Evolutionary conservation across 1,140 invertebrate species (phyloP).

Genomic region (Antheraea mylitta): DNA sequence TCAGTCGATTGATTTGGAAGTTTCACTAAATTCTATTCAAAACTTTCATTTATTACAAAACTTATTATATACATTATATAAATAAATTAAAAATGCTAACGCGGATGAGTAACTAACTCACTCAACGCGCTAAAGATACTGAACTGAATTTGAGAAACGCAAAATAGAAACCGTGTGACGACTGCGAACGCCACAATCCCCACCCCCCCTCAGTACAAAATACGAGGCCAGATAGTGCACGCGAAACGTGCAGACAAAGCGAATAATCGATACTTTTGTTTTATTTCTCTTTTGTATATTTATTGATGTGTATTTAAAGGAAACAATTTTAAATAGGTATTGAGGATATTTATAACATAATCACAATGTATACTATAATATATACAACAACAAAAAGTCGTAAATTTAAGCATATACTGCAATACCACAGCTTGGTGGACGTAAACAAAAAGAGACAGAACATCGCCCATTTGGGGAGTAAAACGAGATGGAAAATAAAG

Average conservation of each 20-base stretch:
- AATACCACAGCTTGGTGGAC: slow-evolving; percentile 60
- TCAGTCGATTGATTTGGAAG: slow-evolving; percentile 38
- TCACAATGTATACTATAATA: background rate
- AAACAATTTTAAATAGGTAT: background rate
- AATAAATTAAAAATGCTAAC: slow-evolving; percentile 61
- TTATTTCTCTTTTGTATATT: background rate
- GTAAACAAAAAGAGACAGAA: slow-evolving; percentile 69
- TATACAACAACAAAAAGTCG: slow-evolving; percentile 12
- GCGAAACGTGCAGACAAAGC: slow-evolving; percentile 52
- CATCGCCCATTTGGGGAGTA: slow-evolving; percentile 51
- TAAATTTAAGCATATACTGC: slow-evolving; percentile 47
- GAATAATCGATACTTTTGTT: slow-evolving; percentile 27
- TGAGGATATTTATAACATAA: background rate
- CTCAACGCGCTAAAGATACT: slow-evolving; percentile 68
- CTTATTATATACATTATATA: slow-evolving; percentile 38
- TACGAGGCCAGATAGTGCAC: slow-evolving; percentile 70
- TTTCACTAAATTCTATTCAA: slow-evolving; percentile 53
- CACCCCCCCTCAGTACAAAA: slow-evolving; percentile 63
- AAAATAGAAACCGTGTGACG: slow-evolving; percentile 75
- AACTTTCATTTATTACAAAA: slow-evolving; percentile 38
- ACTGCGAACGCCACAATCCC: slow-evolving; percentile 61
- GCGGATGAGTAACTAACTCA: slow-evolving; percentile 51
- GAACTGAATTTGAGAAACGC: slow-evolving; percentile 76
- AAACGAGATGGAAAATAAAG: slow-evolving; percentile 47
- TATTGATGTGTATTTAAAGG: background rate